Percentiles rank a stretch among this genome's conserved stretches.
phyloP scores from a whole-genome alignment of 2,113 vertebrate genomes.

The Fregetta grallaria region DNA sequence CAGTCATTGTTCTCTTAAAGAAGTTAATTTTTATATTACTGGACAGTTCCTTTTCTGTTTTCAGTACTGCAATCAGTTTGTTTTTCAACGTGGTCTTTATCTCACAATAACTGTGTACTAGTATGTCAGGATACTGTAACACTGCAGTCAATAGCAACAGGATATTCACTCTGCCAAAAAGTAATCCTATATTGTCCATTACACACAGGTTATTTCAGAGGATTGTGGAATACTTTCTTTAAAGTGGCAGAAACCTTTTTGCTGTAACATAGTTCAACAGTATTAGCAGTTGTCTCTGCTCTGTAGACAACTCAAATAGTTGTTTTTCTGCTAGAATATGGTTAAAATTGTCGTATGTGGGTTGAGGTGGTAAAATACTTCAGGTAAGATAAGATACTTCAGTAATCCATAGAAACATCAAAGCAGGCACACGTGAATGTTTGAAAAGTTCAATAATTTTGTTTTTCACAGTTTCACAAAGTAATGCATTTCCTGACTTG shows the following conservation, averaged over 20 bases:
- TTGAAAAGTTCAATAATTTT: not conserved
- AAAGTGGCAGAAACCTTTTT: constrained; percentile 12
- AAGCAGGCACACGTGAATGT: not conserved
- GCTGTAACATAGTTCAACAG: not conserved
- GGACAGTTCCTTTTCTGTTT: constrained; percentile 21
- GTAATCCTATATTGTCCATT: constrained; percentile 51
- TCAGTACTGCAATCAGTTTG: constrained; percentile 5
- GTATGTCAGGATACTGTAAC: constrained; percentile 29
- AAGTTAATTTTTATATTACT: constrained; percentile 11
- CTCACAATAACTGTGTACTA: constrained; percentile 12
- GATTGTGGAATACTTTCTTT: constrained; percentile 4
- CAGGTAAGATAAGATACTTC: not conserved
- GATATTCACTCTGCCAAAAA: constrained; percentile 34
- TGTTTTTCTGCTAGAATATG: not conserved
- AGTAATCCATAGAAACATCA: not conserved
- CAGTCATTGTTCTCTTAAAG: constrained; percentile 8
- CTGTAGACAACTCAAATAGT: not conserved
- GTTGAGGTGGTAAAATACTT: not conserved
- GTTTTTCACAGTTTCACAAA: not conserved
- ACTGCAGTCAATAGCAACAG: constrained; percentile 43
- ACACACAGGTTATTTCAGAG: constrained; percentile 22
- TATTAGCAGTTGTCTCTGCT: not conserved
- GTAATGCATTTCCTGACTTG: not conserved
- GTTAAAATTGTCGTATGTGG: not conserved
- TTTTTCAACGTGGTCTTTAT: constrained; percentile 45